Percentiles rank a stretch among this genome's conserved stretches.
These are phyloP conservation scores for Leptodirus hochenwartii DNA, from an alignment of 2,888 invertebrate species.

Conservation along the genomic window DNA sequence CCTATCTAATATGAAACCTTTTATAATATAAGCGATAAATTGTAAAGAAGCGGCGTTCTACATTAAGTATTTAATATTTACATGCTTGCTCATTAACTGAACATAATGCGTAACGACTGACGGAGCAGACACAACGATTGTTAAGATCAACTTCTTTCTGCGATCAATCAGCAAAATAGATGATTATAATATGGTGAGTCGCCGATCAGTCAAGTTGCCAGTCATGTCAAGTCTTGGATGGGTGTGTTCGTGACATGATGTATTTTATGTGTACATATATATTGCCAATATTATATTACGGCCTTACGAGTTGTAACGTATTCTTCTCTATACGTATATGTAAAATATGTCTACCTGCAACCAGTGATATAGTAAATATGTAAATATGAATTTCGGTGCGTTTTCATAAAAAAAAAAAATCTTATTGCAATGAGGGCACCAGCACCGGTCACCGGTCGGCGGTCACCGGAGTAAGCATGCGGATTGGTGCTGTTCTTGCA, in stretches of 20 bases:
- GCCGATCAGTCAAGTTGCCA: constrained; percentile 24
- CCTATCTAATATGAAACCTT: too few relatives aligned
- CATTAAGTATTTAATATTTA: too few relatives aligned
- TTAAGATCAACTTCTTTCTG: constrained; percentile 87
- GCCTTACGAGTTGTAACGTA: constrained; percentile 3
- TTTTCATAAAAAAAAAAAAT: constrained; percentile 23
- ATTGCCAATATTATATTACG: constrained; percentile 5
- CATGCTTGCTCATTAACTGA: too few relatives aligned
- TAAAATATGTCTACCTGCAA: too few relatives aligned
- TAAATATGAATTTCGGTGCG: constrained; percentile 17
- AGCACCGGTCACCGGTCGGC: too few relatives aligned
- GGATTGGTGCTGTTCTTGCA: constrained; percentile 22
- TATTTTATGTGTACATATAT: constrained; percentile 9
- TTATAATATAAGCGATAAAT: too few relatives aligned
- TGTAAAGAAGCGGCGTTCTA: too few relatives aligned
- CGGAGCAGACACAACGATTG: constrained; percentile 66
- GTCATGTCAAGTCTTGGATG: constrained; percentile 28
- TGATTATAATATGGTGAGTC: constrained; percentile 98
- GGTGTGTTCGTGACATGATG: constrained; percentile 14
- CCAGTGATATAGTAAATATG: constrained; percentile 4
- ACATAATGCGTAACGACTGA: too few relatives aligned
- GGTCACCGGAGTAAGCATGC: constrained; percentile 27
- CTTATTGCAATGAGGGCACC: constrained; percentile 27
- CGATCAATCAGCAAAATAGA: constrained; percentile 98
- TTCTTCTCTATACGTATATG: constrained; percentile 2